phyloP scores from a whole-genome alignment of 1,140 invertebrate genomes.

The Orchesella cincta region DNA sequence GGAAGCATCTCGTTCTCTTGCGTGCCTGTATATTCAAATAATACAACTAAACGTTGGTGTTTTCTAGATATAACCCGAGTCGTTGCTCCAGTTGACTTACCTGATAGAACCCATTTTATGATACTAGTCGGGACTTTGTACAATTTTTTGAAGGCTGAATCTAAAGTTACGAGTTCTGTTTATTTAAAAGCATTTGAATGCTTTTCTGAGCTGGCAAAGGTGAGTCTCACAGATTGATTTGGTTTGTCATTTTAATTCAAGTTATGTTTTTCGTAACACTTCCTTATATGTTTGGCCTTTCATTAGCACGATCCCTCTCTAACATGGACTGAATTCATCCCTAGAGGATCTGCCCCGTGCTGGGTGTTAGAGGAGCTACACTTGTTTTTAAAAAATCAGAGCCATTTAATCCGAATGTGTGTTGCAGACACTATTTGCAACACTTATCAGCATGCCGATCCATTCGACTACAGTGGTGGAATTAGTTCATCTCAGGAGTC shows the following conservation, averaged over 20 bases:
- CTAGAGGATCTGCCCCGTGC: neutral
- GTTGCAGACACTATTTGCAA: slow-evolving; percentile 29
- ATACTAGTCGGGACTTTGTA: slow-evolving; percentile 31
- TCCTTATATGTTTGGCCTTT: neutral
- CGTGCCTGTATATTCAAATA: neutral
- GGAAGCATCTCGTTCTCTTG: too few relatives aligned
- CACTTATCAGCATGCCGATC: slow-evolving; percentile 25
- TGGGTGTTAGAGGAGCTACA: slow-evolving; percentile 34
- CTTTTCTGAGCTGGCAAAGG: slow-evolving; percentile 38
- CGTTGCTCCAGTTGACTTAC: neutral
- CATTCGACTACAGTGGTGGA: slow-evolving; percentile 9
- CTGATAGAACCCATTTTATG: slow-evolving; percentile 38
- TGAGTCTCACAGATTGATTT: slow-evolving; percentile 12
- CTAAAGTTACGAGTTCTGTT: slow-evolving; percentile 29
- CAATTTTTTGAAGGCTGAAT: neutral
- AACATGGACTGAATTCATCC: slow-evolving; percentile 15
- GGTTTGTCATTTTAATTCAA: neutral
- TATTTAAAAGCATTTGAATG: slow-evolving; percentile 30
- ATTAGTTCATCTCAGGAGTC: neutral
- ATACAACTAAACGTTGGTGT: neutral
- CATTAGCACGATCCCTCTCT: slow-evolving; percentile 26
- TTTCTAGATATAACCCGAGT: neutral
- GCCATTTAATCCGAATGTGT: slow-evolving; percentile 30
- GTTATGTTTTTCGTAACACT: neutral
- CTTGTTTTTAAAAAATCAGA: slow-evolving; percentile 25